These are phyloP conservation scores for Celastrina argiolus DNA, from an alignment of 2,888 invertebrate genomes.

Conservation along the genomic window DNA sequence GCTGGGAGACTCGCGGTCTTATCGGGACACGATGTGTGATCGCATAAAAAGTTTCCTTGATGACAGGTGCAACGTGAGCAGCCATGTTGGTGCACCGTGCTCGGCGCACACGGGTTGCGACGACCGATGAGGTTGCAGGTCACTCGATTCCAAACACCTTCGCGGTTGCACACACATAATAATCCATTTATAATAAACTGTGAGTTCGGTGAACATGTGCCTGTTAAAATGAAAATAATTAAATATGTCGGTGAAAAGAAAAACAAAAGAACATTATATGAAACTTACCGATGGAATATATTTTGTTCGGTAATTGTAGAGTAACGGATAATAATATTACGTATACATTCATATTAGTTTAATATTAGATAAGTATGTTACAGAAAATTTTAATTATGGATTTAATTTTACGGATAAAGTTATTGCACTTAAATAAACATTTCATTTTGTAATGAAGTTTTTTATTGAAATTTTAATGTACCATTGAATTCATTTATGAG, in stretches of 20 bases:
- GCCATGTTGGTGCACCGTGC: constrained; percentile 55
- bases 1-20: constrained; percentile 27
- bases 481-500: not conserved
- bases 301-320: constrained; percentile 40
- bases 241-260: constrained; percentile 21
- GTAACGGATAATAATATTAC: constrained; percentile 48
- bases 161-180: constrained; percentile 52
- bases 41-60: constrained; percentile 51
- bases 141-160: constrained; percentile 51
- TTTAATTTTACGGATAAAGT: constrained; percentile 43
- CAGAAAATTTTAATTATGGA: constrained; percentile 35
- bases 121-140: constrained; percentile 46
- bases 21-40: constrained; percentile 45
- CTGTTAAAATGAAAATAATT: constrained; percentile 38
- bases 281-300: constrained; percentile 26
- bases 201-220: constrained; percentile 58
- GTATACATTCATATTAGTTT: constrained; percentile 48
- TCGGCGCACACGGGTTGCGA: constrained; percentile 49
- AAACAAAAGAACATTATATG: not conserved
- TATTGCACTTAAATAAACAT: constrained; percentile 40
- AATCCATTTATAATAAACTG: constrained; percentile 52
- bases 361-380: constrained; percentile 34
- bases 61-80: constrained; percentile 62
- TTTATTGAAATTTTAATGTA: constrained; percentile 30
- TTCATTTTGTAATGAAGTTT: constrained; percentile 37